Evolutionary conservation across 2,888 invertebrate species (phyloP).

Genomic region (Sphaeridia pumilis): DNA sequence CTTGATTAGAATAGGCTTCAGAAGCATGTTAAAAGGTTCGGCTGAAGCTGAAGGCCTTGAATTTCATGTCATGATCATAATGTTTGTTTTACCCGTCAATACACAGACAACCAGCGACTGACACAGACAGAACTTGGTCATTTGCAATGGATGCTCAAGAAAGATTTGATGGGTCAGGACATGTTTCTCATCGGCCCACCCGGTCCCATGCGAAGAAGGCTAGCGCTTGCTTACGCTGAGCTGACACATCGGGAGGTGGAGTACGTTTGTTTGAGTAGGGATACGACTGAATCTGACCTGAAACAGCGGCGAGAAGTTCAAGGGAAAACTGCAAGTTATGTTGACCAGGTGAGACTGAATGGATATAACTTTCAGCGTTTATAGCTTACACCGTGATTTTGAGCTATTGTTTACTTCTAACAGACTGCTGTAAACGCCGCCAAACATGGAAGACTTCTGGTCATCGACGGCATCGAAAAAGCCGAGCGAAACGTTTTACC

Average conservation of each 20-base stretch:
- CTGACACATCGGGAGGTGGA: conserved; percentile 80
- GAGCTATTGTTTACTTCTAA: conserved; percentile 26
- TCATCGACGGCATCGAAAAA: conserved; percentile 93
- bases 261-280: conserved; percentile 83
- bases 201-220: conserved; percentile 64
- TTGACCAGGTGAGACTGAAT: conserved; percentile 68
- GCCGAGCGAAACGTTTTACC: conserved; percentile 94
- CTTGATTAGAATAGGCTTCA: background rate
- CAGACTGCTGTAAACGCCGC: conserved; percentile 91
- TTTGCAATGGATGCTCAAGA: conserved; percentile 92
- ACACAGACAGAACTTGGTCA: conserved; percentile 26
- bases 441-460: conserved; percentile 68
- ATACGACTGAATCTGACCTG: conserved; percentile 92
- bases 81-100: background rate
- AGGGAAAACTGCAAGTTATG: conserved; percentile 74
- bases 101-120: conserved; percentile 8
- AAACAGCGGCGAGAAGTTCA: conserved; percentile 90
- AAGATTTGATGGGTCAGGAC: conserved; percentile 83
- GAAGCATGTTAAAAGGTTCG: background rate
- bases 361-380: background rate
- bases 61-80: background rate
- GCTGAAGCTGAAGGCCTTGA: conserved; percentile 7
- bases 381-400: background rate
- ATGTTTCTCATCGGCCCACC: conserved; percentile 89
- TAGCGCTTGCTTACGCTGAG: conserved; percentile 81